phyloP scores from a whole-genome alignment of 2,113 vertebrate species.

The Oreochromis aureus region DNA sequence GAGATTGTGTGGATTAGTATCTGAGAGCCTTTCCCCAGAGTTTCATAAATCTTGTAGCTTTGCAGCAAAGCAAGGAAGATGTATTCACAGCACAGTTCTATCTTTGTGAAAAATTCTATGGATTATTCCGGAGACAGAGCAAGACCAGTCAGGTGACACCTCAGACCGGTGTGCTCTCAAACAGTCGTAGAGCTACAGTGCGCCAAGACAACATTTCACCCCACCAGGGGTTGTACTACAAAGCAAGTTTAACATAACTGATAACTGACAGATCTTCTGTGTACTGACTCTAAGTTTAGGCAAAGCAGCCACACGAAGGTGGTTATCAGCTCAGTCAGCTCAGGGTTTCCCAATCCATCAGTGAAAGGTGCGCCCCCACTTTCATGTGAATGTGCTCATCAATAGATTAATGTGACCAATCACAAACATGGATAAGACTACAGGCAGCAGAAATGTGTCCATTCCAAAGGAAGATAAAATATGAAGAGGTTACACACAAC shows the following conservation, averaged over 20 bases:
- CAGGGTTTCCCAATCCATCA: neutral
- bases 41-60: neutral
- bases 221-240: no score
- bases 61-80: no score
- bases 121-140: no score
- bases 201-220: no score
- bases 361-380: neutral
- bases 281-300: accelerated
- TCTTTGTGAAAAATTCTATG: no score
- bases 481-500: neutral
- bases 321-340: neutral
- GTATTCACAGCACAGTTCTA: no score
- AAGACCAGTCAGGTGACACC: no score
- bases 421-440: neutral
- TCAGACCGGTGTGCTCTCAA: no score
- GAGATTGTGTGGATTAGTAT: neutral
- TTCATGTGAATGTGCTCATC: neutral
- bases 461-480: neutral
- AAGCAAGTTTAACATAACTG: neutral
- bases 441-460: neutral
- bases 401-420: neutral
- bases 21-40: neutral
- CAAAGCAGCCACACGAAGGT: neutral
- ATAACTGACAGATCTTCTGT: neutral
- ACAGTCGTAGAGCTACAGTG: no score